phyloP scores from a whole-genome alignment of 2,113 vertebrate species.

The Anseranas semipalmata region DNA sequence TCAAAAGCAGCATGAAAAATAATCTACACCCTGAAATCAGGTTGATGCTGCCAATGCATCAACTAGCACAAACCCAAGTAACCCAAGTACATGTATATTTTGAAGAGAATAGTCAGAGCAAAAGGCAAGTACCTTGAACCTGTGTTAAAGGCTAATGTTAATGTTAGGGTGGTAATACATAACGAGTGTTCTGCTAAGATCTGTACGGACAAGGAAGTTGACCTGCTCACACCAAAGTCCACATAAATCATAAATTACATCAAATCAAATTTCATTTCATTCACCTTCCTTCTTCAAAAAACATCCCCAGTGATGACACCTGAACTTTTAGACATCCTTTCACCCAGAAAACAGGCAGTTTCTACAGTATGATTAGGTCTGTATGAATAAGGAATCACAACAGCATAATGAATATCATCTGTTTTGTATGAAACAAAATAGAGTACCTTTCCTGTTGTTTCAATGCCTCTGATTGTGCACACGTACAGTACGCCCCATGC shows the following conservation, averaged over 20 bases:
- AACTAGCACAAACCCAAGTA: background rate
- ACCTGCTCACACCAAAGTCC: background rate
- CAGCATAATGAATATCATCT: background rate
- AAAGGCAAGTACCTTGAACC: background rate
- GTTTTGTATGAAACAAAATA: background rate
- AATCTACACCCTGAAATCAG: background rate
- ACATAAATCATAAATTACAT: background rate
- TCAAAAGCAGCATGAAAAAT: background rate
- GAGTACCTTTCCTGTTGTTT: conserved; percentile 92
- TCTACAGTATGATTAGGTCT: background rate
- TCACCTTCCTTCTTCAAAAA: background rate
- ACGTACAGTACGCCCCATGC: conserved; percentile 86
- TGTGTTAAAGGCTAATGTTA: background rate
- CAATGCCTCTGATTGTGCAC: conserved; percentile 88
- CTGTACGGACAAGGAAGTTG: background rate
- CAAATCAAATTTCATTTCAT: background rate
- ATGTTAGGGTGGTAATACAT: background rate
- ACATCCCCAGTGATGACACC: background rate
- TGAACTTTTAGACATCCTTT: background rate
- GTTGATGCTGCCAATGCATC: background rate
- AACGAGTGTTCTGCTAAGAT: background rate
- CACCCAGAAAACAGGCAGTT: background rate
- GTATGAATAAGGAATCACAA: background rate
- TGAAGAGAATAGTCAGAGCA: background rate
- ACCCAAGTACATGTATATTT: background rate